A percentile compares a stretch with the other conserved stretches of the same genome.
phyloP scores from a whole-genome alignment of 2,113 vertebrate genomes.

The Eleginops maclovinus region DNA sequence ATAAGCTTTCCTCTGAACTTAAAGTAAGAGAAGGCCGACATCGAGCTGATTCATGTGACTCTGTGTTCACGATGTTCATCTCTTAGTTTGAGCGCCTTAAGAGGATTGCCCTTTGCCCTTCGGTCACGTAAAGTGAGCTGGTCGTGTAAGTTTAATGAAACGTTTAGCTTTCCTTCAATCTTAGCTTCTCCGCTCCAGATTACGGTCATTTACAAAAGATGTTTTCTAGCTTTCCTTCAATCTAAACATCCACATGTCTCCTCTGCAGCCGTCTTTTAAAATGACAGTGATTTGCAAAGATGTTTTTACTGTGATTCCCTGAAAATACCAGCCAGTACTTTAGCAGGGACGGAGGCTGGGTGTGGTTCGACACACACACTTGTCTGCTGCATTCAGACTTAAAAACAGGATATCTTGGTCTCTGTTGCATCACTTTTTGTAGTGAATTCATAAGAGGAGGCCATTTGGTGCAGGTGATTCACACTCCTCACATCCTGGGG shows the following conservation, averaged over 20 bases:
- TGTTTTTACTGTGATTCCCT: constrained; percentile 2
- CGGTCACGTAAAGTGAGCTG: neutral
- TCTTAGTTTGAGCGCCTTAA: neutral
- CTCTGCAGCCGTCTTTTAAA: neutral
- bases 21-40: constrained; percentile 1
- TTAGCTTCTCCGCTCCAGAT: too few relatives aligned
- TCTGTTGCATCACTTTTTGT: too few relatives aligned
- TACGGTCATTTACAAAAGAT: too few relatives aligned
- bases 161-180: neutral
- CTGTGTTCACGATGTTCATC: neutral
- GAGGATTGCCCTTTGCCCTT: neutral
- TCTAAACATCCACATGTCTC: constrained; percentile 27
- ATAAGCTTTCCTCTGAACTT: neutral
- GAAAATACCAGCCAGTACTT: constrained; percentile 11
- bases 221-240: neutral
- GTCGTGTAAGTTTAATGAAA: constrained; percentile 4
- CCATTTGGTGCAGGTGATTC: too few relatives aligned
- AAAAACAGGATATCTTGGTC: too few relatives aligned
- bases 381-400: too few relatives aligned
- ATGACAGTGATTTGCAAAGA: neutral
- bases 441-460: too few relatives aligned
- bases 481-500: too few relatives aligned
- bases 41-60: constrained; percentile 12
- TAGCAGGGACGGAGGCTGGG: constrained; percentile 28
- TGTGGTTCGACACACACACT: constrained; percentile 23